Evolutionary conservation across 2,113 vertebrate genomes (phyloP).

Genomic region (Prionailurus bengalensis): DNA sequence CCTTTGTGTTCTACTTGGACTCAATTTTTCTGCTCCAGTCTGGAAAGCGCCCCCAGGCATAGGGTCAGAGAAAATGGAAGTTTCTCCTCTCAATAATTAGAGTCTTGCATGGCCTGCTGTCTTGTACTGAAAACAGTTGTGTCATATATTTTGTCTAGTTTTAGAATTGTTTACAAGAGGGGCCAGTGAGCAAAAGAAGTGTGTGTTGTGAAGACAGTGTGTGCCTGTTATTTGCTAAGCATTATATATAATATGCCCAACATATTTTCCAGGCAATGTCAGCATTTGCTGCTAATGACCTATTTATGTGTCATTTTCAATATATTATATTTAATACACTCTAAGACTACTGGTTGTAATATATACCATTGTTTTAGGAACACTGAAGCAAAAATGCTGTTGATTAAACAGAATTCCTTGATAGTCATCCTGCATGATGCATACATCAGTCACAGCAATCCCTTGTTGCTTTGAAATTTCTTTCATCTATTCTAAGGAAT

Average conservation of each 20-base stretch:
- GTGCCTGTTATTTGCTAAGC: background rate
- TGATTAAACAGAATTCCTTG: background rate
- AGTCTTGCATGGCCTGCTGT: background rate
- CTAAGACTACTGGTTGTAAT: background rate
- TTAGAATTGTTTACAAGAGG: background rate
- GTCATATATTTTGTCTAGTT: background rate
- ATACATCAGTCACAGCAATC: background rate
- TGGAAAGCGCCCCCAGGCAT: background rate
- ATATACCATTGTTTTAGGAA: background rate
- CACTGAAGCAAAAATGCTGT: background rate
- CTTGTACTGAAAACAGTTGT: background rate
- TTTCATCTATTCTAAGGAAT: background rate
- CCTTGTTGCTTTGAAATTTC: background rate
- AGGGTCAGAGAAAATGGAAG: background rate
- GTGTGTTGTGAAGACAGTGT: too few relatives aligned
- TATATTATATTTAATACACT: background rate
- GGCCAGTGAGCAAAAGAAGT: background rate
- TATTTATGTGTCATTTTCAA: background rate
- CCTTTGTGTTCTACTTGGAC: background rate
- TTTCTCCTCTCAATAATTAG: background rate
- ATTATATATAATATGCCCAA: background rate
- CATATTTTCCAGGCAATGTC: background rate
- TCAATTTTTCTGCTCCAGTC: background rate
- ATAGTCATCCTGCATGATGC: background rate
- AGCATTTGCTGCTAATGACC: background rate